Conservation (phyloP, 2,888 invertebrate species). For the Chromoteleia sp. region DNA sequence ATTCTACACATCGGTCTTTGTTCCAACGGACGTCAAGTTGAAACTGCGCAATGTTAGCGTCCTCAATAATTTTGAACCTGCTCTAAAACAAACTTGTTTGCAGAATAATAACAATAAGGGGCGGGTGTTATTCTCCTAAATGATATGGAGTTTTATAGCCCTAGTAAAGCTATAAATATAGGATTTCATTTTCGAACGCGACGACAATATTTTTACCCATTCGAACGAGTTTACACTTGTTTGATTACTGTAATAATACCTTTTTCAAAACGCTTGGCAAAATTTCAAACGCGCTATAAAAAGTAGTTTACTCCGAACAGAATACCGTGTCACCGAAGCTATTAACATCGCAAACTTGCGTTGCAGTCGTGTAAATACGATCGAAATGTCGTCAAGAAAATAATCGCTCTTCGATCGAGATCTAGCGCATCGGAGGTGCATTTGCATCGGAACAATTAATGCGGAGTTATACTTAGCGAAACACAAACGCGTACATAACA, state of each 20-base stretch:
- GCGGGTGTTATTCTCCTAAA: neutral
- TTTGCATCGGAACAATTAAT: slow-evolving; percentile 15
- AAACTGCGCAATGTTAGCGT: slow-evolving; percentile 28
- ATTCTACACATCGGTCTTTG: slow-evolving; percentile 28
- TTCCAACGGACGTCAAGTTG: slow-evolving; percentile 18
- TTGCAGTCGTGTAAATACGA: neutral
- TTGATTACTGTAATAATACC: too few relatives aligned
- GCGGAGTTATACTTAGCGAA: slow-evolving; percentile 9
- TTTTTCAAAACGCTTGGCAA: too few relatives aligned
- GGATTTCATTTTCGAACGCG: too few relatives aligned
- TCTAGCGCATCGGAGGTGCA: too few relatives aligned
- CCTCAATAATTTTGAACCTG: slow-evolving; percentile 41
- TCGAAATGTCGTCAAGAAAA: neutral
- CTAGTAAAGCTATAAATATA: neutral
- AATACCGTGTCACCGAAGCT: too few relatives aligned
- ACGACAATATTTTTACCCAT: too few relatives aligned
- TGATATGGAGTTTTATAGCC: neutral
- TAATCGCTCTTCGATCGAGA: neutral
- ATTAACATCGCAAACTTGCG: neutral
- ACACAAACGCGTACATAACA: neutral
- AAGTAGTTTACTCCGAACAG: too few relatives aligned
- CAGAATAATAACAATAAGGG: slow-evolving; percentile 7
- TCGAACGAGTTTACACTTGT: too few relatives aligned
- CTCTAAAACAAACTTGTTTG: slow-evolving; percentile 31
- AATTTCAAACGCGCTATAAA: too few relatives aligned